These are phyloP conservation scores for Sylvietta virens DNA, from an alignment of 2,113 vertebrate species.

Conservation along the genomic window DNA sequence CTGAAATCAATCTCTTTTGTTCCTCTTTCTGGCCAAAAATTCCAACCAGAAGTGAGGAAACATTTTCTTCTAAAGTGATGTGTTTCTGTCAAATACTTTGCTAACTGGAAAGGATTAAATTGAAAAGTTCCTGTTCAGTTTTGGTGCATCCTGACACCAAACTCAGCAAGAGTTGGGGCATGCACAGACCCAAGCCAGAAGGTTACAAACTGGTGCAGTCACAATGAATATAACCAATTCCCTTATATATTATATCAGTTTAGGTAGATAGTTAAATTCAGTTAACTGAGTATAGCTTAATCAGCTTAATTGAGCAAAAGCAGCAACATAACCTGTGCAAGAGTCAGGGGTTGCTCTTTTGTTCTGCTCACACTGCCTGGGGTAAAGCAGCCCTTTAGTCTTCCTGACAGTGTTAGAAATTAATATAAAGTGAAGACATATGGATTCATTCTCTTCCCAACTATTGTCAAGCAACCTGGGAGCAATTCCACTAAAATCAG, in stretches of 20 bases:
- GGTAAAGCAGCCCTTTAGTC: not conserved
- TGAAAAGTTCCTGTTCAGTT: not conserved
- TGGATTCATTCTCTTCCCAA: constrained; percentile 13
- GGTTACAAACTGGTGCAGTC: not conserved
- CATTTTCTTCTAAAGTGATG: not conserved
- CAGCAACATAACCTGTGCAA: not conserved
- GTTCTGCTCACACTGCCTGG: not conserved
- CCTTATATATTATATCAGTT: not conserved
- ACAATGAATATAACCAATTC: not conserved
- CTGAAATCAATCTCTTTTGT: not conserved
- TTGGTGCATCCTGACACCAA: not conserved
- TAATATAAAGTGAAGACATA: constrained; percentile 28
- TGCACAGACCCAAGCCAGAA: not conserved
- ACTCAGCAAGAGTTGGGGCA: not conserved
- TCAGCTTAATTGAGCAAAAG: not conserved
- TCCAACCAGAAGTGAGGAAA: not conserved
- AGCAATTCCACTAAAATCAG: constrained; percentile 14
- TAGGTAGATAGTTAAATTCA: not conserved
- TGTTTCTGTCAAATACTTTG: not conserved
- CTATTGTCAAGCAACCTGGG: constrained; percentile 24
- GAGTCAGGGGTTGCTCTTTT: not conserved
- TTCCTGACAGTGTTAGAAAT: not conserved
- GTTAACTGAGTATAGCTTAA: not conserved
- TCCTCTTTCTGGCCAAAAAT: not conserved
- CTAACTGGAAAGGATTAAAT: not conserved